These are phyloP conservation scores for Drosophila multiciliata DNA, from an alignment of 2,888 invertebrate species.

Conservation along the genomic window DNA sequence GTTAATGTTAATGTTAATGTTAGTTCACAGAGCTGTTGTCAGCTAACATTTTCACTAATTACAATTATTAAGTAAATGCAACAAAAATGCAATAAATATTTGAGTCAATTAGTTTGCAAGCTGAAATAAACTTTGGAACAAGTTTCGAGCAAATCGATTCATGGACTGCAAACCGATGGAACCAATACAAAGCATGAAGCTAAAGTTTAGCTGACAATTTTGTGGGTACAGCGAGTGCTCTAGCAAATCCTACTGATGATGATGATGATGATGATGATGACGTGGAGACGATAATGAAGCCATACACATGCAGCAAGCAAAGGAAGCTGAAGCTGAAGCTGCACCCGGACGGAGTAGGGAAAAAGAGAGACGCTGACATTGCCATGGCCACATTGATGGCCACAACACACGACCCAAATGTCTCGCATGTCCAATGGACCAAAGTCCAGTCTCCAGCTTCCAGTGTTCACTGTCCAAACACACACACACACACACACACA, in stretches of 20 bases:
- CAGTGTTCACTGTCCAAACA: conserved; percentile 7
- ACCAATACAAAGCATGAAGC: not conserved
- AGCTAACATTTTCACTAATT: too few species aligned
- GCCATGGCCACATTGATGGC: conserved; percentile 65
- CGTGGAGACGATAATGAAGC: conserved; percentile 71
- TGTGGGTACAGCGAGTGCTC: conserved; percentile 36
- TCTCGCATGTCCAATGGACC: conserved; percentile 25
- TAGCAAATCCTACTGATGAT: conserved; percentile 11
- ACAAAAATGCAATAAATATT: not conserved
- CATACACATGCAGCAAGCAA: conserved; percentile 56
- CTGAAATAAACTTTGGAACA: not conserved
- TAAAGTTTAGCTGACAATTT: conserved; percentile 52
- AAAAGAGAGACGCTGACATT: conserved; percentile 21
- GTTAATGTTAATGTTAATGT: not conserved
- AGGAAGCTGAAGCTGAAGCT: conserved; percentile 8
- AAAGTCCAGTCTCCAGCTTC: conserved; percentile 11
- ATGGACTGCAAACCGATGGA: not conserved
- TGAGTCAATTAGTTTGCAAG: not conserved
- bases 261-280: conserved; percentile 41
- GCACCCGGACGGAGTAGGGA: not conserved
- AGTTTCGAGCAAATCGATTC: conserved; percentile 4
- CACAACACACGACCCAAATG: conserved; percentile 69
- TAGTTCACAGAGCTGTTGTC: not conserved
- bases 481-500: not conserved
- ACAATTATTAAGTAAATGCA: too few species aligned